phyloP scores from a whole-genome alignment of 2,888 invertebrate species.

The Cantharis nigra region DNA sequence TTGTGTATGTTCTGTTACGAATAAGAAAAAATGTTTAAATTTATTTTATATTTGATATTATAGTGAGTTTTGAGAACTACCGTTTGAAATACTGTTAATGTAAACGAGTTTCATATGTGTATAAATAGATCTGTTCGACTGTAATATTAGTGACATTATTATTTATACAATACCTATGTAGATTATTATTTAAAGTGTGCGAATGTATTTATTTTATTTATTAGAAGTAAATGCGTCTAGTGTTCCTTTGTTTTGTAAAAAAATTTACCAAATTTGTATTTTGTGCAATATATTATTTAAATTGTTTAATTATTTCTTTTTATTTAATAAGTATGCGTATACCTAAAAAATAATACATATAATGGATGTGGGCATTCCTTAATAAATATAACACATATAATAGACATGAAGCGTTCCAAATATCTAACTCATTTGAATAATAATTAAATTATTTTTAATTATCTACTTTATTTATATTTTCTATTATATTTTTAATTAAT shows the following conservation, averaged over 20 bases:
- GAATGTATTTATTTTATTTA: not conserved
- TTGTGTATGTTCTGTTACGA: not conserved
- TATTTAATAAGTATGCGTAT: no score
- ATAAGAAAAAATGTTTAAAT: not conserved
- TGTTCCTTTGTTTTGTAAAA: not conserved
- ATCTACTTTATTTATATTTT: no score
- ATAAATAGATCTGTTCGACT: not conserved
- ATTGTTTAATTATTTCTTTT: not conserved
- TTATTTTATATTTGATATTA: not conserved
- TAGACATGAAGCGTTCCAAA: no score
- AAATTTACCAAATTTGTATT: not conserved
- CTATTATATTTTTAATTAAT: no score
- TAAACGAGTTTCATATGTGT: not conserved
- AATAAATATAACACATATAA: no score
- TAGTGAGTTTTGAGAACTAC: not conserved
- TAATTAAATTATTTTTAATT: no score
- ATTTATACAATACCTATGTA: not conserved
- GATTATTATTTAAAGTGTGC: not conserved
- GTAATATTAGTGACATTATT: not conserved
- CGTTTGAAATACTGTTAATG: constrained; percentile 1
- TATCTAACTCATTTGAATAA: no score
- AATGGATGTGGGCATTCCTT: no score
- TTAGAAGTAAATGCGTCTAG: not conserved
- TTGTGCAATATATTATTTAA: not conserved
- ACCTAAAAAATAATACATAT: no score